phyloP scores from a whole-genome alignment of 2,797 vertebrate species.

The Aphelocoma californica region DNA sequence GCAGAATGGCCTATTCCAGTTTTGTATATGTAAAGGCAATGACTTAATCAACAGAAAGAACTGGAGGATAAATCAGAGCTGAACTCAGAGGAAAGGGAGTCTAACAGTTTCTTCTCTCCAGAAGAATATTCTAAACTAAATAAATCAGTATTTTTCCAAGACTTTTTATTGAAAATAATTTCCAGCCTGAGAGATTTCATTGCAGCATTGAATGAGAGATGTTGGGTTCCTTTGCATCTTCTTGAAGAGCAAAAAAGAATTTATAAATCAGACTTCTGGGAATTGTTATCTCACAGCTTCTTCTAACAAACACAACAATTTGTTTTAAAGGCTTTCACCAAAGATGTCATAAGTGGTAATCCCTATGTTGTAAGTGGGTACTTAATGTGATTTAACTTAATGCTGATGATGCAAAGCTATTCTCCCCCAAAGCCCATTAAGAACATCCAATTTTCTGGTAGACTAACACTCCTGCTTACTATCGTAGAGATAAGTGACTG shows the following conservation, averaged over 20 bases:
- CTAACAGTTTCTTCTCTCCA: neutral
- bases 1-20: neutral
- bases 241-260: constrained; percentile 7
- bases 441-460: constrained; percentile 57
- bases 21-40: neutral
- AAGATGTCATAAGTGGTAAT: constrained; percentile 65
- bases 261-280: constrained; percentile 46
- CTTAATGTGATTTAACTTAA: constrained; percentile 60
- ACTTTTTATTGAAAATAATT: neutral
- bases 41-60: neutral
- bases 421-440: constrained; percentile 60
- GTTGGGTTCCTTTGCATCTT: neutral
- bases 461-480: constrained; percentile 52
- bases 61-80: neutral
- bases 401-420: constrained; percentile 59
- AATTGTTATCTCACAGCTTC: constrained; percentile 53
- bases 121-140: neutral
- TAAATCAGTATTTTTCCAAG: neutral
- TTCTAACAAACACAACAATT: constrained; percentile 58
- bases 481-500: constrained; percentile 34
- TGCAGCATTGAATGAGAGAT: neutral
- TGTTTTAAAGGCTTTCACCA: constrained; percentile 68
- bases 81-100: neutral
- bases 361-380: constrained; percentile 40
- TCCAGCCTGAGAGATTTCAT: neutral